phyloP scores from a whole-genome alignment of 2,797 vertebrate genomes.

The Sylvilagus floridanus region DNA sequence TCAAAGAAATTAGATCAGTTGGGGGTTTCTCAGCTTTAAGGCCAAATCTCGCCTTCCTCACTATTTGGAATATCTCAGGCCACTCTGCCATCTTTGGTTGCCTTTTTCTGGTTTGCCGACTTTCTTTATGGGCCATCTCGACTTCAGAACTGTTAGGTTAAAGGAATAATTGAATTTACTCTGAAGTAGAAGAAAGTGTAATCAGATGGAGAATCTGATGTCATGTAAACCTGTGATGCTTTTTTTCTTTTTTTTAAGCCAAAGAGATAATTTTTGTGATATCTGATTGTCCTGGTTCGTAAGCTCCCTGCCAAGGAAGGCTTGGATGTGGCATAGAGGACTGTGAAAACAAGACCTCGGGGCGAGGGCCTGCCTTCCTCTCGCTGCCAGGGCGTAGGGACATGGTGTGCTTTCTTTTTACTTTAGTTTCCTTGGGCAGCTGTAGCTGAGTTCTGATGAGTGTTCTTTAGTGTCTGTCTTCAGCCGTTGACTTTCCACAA shows the following conservation, averaged over 20 bases:
- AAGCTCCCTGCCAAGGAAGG: neutral
- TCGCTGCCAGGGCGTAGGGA: neutral
- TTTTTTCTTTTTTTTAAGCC: neutral
- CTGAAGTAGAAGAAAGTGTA: neutral
- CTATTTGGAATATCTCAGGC: neutral
- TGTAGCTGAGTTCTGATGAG: neutral
- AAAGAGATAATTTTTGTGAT: neutral
- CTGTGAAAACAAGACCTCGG: neutral
- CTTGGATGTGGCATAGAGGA: neutral
- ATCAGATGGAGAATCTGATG: neutral
- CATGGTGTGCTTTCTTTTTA: neutral
- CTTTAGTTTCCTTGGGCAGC: neutral
- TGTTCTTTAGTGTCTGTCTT: neutral
- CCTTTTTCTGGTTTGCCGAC: neutral
- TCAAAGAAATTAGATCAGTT: constrained; percentile 46
- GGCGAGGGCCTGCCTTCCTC: neutral
- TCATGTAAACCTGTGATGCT: neutral
- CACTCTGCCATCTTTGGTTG: neutral
- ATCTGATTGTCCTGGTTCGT: neutral
- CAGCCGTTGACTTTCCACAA: neutral
- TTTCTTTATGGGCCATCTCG: neutral
- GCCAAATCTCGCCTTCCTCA: constrained; percentile 6
- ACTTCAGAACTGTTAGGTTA: constrained; percentile 25
- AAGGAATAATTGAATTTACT: constrained; percentile 55
- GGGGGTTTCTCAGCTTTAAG: neutral